Conservation (phyloP, 1,140 invertebrate species). For the Dendrolimus kikuchii region DNA sequence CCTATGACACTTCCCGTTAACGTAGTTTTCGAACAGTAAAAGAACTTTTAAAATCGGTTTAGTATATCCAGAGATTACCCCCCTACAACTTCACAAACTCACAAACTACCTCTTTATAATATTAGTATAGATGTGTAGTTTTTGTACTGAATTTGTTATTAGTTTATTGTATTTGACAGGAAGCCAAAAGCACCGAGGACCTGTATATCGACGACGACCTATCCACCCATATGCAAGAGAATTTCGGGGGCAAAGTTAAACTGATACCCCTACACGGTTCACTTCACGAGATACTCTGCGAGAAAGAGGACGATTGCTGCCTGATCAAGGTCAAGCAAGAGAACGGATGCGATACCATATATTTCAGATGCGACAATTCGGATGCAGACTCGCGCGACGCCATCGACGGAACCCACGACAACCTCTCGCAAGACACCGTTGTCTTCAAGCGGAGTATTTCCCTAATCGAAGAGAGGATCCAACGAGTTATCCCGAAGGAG, state of each 20-base stretch:
- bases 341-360: constrained; percentile 55
- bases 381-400: constrained; percentile 49
- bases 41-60: too few species aligned
- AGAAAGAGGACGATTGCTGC: constrained; percentile 63
- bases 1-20: too few species aligned
- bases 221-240: constrained; percentile 62
- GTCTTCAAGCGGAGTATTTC: constrained; percentile 57
- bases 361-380: constrained; percentile 53
- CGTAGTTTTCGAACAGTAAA: too few species aligned
- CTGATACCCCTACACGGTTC: constrained; percentile 58
- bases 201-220: constrained; percentile 70
- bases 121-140: too few species aligned
- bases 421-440: constrained; percentile 40
- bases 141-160: too few species aligned
- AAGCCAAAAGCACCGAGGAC: constrained; percentile 69
- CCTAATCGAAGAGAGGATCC: constrained; percentile 50
- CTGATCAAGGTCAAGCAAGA: constrained; percentile 60
- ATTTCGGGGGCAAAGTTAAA: constrained; percentile 56
- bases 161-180: constrained; percentile 37
- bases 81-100: too few species aligned
- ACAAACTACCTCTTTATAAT: too few species aligned
- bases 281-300: constrained; percentile 61
- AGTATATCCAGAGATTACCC: too few species aligned
- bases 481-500: constrained; percentile 43
- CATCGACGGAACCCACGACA: constrained; percentile 27